phyloP scores from a whole-genome alignment of 2,797 vertebrate species.

The Channa striata region DNA sequence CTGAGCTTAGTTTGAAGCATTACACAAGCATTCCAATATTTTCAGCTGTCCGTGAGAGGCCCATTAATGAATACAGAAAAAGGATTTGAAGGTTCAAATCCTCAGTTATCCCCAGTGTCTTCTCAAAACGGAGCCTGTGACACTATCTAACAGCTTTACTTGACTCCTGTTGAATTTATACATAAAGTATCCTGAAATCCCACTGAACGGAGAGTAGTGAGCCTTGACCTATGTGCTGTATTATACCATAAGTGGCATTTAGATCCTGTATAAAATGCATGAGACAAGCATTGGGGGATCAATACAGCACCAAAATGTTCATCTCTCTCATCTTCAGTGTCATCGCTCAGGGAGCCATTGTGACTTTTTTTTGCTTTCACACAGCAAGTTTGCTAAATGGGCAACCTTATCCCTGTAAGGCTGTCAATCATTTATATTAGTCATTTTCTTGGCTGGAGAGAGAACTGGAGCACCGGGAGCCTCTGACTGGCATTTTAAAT shows the following conservation, averaged over 20 bases:
- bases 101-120: slow-evolving; percentile 48
- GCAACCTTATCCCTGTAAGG: slow-evolving; percentile 67
- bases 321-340: slow-evolving; percentile 75
- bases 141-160: slow-evolving; percentile 69
- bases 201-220: slow-evolving; percentile 61
- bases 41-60: slow-evolving; percentile 49
- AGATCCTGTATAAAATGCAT: slow-evolving; percentile 84
- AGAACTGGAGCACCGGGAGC: slow-evolving; percentile 61
- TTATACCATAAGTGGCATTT: slow-evolving; percentile 82
- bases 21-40: slow-evolving; percentile 61
- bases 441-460: slow-evolving; percentile 76
- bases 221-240: slow-evolving; percentile 68
- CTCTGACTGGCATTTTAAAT: slow-evolving; percentile 74
- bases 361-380: slow-evolving; percentile 64
- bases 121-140: slow-evolving; percentile 56
- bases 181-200: slow-evolving; percentile 70
- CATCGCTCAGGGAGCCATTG: slow-evolving; percentile 64
- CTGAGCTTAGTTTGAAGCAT: slow-evolving; percentile 48
- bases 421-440: slow-evolving; percentile 82
- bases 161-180: slow-evolving; percentile 70
- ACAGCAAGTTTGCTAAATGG: slow-evolving; percentile 77
- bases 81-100: slow-evolving; percentile 61
- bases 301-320: slow-evolving; percentile 77
- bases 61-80: slow-evolving; percentile 58
- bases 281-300: slow-evolving; percentile 76